phyloP scores from a whole-genome alignment of 2,888 invertebrate species.

The Dorcus parallelipipedus region DNA sequence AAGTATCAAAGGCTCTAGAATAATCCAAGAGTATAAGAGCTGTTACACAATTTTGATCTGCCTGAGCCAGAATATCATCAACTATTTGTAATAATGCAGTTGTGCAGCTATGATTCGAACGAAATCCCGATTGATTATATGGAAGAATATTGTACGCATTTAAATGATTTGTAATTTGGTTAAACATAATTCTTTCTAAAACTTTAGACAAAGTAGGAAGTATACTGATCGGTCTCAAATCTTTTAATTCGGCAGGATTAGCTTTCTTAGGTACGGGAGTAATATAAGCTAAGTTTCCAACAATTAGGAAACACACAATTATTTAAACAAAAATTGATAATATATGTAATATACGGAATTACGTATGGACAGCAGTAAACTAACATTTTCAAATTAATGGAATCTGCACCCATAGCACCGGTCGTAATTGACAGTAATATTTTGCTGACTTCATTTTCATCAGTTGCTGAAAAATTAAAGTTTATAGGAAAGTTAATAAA shows the following conservation, averaged over 20 bases:
- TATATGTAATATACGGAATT: too few relatives aligned
- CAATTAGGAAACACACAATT: too few relatives aligned
- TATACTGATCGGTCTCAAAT: neutral
- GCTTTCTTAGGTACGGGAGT: too few relatives aligned
- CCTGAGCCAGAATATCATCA: too few relatives aligned
- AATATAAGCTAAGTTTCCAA: too few relatives aligned
- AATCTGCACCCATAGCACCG: neutral
- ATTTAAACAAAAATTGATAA: too few relatives aligned
- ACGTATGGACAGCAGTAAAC: too few relatives aligned
- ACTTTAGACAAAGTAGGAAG: neutral
- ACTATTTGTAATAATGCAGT: too few relatives aligned
- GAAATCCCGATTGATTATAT: neutral
- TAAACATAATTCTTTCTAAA: neutral
- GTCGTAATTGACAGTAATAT: neutral
- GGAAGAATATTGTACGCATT: neutral
- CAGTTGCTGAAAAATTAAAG: neutral
- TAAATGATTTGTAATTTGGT: neutral
- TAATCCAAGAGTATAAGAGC: too few relatives aligned
- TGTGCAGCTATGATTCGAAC: neutral
- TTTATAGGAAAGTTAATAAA: neutral
- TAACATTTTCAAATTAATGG: neutral
- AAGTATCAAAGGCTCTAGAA: too few relatives aligned
- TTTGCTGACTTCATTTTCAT: neutral
- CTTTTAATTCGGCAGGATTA: too few relatives aligned
- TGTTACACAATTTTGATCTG: too few relatives aligned